These are phyloP conservation scores for Apeltes quadracus DNA, from an alignment of 2,113 vertebrate genomes.

Conservation along the genomic window DNA sequence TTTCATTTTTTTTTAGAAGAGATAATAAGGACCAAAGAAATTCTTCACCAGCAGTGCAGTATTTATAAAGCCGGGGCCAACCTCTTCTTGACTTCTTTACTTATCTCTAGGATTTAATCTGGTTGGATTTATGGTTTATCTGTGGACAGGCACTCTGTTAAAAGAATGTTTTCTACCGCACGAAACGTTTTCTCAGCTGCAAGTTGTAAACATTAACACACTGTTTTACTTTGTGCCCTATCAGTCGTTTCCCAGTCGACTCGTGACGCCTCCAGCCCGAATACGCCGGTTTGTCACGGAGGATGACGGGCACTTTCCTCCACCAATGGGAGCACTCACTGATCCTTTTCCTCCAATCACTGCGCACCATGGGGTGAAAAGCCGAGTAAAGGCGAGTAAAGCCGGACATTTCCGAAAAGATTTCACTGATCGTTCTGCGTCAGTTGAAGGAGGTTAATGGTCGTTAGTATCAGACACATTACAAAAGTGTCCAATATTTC, in stretches of 20 bases:
- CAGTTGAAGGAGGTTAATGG: not conserved
- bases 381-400: conserved; percentile 10
- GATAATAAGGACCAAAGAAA: not conserved
- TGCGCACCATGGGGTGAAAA: not conserved
- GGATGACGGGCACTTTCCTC: not conserved
- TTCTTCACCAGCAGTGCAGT: not conserved
- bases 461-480: not conserved
- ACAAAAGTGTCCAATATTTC: not conserved
- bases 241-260: not conserved
- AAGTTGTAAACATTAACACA: not conserved
- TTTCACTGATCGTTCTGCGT: not conserved
- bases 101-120: not conserved
- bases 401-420: conserved; percentile 33
- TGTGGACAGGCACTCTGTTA: not conserved
- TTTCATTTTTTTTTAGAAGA: not conserved
- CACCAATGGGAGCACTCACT: conserved; percentile 41
- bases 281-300: accelerated
- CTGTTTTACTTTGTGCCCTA: not conserved
- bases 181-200: not conserved
- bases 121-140: not conserved
- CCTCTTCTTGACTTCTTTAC: not conserved
- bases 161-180: not conserved
- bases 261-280: conserved; percentile 22
- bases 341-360: conserved; percentile 51
- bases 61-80: not conserved